A percentile compares a stretch with the other conserved stretches of the same genome.
Evolutionary conservation across 1,140 invertebrate genomes (phyloP).

Genomic region (Drosophila pectinifera): DNA sequence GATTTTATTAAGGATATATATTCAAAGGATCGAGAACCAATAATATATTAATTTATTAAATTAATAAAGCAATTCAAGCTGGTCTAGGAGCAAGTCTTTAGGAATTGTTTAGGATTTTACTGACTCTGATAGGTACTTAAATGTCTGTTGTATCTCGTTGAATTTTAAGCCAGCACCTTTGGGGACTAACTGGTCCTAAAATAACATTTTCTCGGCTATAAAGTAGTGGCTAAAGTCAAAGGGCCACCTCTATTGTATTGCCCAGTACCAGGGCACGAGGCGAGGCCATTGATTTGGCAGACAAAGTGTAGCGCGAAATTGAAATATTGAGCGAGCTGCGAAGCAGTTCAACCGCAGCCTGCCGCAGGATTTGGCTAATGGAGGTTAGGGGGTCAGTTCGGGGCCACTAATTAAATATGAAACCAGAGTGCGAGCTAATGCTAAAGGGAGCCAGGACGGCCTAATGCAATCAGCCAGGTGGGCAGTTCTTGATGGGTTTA

Average conservation of each 20-base stretch:
- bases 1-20: not conserved
- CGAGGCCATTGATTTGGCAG: constrained; percentile 64
- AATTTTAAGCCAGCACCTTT: too few relatives aligned
- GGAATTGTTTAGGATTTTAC: too few relatives aligned
- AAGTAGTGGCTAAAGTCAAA: not conserved
- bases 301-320: constrained; percentile 72
- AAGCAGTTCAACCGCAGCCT: constrained; percentile 50
- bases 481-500: constrained; percentile 4
- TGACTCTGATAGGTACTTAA: too few relatives aligned
- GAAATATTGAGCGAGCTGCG: constrained; percentile 74
- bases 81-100: too few relatives aligned
- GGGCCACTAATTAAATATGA: constrained; percentile 58
- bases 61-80: too few relatives aligned
- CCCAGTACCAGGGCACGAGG: constrained; percentile 24
- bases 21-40: too few relatives aligned
- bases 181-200: too few relatives aligned
- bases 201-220: not conserved
- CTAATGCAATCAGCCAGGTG: constrained; percentile 34
- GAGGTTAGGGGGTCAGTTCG: constrained; percentile 25
- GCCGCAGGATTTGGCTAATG: constrained; percentile 38
- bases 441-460: constrained; percentile 7
- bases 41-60: too few relatives aligned
- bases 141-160: too few relatives aligned
- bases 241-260: constrained; percentile 21
- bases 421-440: constrained; percentile 41